Evolutionary conservation across 2,797 vertebrate genomes (phyloP), one percentile per base, ranked within the genome.

Genomic region (Phylloscopus collybita): DNA sequence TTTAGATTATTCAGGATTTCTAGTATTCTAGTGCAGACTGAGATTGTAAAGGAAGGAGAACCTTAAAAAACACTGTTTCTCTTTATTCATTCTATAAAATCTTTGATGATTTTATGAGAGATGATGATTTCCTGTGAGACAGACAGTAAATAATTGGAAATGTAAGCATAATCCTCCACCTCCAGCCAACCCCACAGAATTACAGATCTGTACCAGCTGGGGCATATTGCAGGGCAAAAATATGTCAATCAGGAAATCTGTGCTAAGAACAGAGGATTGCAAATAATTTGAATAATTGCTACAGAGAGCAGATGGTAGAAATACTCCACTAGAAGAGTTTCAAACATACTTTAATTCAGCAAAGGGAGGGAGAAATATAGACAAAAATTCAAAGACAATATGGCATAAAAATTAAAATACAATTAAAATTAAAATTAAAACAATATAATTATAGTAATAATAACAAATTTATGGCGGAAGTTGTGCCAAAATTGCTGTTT

Each of bases 231-330:
- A 72, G 38, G n/a, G 62, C 79, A 88, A 88, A 92, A 93, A 69
- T 69, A 69, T n/a, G 45, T 78, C 87, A 87, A 44, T 91, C 59
- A 78, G 50, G 34, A 89, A 85, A 85, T 80, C 54, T 75, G 69
- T 78, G n/a, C 59, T 93, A 66, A 73, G 85, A 81, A 81, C 44
- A 79, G 59, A 72, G 62, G 51, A 23, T 36, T 92, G 82, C 59
- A 95, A 94, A 90, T 88, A 86, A 93, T 81, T 66, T 91, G 56
- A 92, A 76, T 91, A 94, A 88, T 90, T 90, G 87, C 73, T 72
- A 51, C 73, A 91, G 66, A 88, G 60, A 92, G 34, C 91, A 93
- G 88, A 92, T 90, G 85, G 87, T 45, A 88, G 72, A 86, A 95
- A 91, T 47, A 88, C 5, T 64, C 62, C 36, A 44, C 51, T 73